A percentile compares a stretch with the other conserved stretches of the same genome.
phyloP scores from a whole-genome alignment of 2,113 vertebrate genomes.

The Girardinichthys multiradiatus region DNA sequence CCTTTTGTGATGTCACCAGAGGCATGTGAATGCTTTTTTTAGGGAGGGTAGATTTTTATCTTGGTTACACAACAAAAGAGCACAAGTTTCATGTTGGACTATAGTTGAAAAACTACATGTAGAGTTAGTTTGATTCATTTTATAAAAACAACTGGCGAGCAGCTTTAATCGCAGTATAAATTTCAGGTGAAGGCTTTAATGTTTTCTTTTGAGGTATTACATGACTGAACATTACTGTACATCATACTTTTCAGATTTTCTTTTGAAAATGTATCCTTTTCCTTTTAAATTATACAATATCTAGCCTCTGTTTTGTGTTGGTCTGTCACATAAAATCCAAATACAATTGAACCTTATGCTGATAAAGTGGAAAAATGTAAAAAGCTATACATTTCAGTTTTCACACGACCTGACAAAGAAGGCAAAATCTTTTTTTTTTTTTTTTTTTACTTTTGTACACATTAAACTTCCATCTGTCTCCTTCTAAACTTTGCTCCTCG shows the following conservation, averaged over 20 bases:
- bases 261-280: background rate
- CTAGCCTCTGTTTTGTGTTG: background rate
- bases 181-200: too few relatives aligned
- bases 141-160: background rate
- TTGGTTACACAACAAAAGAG: background rate
- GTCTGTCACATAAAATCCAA: background rate
- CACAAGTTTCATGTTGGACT: background rate
- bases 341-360: background rate
- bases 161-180: background rate
- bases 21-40: background rate
- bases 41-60: background rate
- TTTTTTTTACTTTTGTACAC: background rate
- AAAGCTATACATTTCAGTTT: background rate
- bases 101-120: background rate
- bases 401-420: conserved; percentile 2
- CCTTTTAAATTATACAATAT: background rate
- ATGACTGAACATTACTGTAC: background rate
- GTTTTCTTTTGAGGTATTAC: too few relatives aligned
- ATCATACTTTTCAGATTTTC: background rate
- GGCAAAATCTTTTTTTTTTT: background rate
- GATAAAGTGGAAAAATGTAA: background rate
- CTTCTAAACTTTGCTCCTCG: conserved; percentile 8
- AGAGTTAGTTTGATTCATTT: background rate
- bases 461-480: background rate
- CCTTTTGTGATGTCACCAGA: too few relatives aligned